phyloP scores from a whole-genome alignment of 2,113 vertebrate genomes.

The Corydoras sp. region DNA sequence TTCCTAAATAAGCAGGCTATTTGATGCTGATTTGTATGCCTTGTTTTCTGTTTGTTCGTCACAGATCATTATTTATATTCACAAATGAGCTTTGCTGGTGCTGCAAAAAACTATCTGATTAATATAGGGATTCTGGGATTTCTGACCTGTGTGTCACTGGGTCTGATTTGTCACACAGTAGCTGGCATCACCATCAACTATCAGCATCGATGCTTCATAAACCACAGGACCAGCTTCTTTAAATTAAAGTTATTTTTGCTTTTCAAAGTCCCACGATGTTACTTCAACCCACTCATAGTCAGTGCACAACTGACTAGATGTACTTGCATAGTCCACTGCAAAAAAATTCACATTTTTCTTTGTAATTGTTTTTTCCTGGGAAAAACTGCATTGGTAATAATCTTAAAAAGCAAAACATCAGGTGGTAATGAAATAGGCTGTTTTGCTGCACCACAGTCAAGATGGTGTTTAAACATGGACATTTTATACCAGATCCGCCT shows the following conservation, averaged over 20 bases:
- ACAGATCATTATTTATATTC: slow-evolving; percentile 8
- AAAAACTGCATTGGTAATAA: slow-evolving; percentile 56
- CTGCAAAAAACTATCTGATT: background rate
- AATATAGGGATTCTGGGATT: slow-evolving; percentile 52
- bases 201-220: slow-evolving; percentile 47
- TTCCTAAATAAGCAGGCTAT: background rate
- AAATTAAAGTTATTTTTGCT: slow-evolving; percentile 58
- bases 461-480: slow-evolving; percentile 46
- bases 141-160: slow-evolving; percentile 48
- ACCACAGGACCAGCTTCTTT: slow-evolving; percentile 55
- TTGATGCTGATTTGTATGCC: background rate
- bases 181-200: slow-evolving; percentile 49
- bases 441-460: slow-evolving; percentile 53
- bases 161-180: slow-evolving; percentile 47
- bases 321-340: slow-evolving; percentile 61
- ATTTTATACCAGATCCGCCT: slow-evolving; percentile 52
- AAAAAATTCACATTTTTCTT: slow-evolving; percentile 58
- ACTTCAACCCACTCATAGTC: slow-evolving; percentile 54
- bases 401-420: slow-evolving; percentile 54
- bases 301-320: slow-evolving; percentile 47
- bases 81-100: background rate
- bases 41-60: background rate
- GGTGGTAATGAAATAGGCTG: slow-evolving; percentile 53
- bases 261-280: slow-evolving; percentile 53
- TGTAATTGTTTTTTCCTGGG: slow-evolving; percentile 57